phyloP scores from a whole-genome alignment of 2,797 vertebrate genomes.

The Helostoma temminkii region DNA sequence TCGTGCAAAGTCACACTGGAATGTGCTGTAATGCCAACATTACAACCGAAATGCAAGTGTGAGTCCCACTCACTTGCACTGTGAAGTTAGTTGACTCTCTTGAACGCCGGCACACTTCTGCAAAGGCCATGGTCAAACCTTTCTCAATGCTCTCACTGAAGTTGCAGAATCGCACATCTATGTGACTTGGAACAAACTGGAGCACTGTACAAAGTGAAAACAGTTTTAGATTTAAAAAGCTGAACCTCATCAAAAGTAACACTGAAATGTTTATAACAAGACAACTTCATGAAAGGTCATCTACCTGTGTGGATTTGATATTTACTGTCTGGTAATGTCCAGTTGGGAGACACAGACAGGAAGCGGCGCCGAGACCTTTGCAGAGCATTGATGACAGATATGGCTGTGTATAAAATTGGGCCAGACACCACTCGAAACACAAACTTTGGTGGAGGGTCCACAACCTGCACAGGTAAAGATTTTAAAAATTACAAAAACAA shows the following conservation, averaged over 20 bases:
- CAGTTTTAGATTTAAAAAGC: background rate
- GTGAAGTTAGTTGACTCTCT: slow-evolving; percentile 90
- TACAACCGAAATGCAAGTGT: slow-evolving; percentile 1
- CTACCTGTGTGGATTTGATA: slow-evolving; percentile 96
- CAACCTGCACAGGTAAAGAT: slow-evolving; percentile 82
- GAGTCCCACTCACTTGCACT: slow-evolving; percentile 87
- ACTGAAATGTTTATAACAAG: background rate
- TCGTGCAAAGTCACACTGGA: slow-evolving; percentile 16
- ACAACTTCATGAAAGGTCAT: slow-evolving; percentile 25
- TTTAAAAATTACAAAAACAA: background rate
- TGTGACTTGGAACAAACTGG: slow-evolving; percentile 93
- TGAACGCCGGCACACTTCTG: slow-evolving; percentile 88
- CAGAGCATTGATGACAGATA: slow-evolving; percentile 93
- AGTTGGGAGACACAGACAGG: slow-evolving; percentile 87
- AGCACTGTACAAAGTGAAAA: slow-evolving; percentile 84
- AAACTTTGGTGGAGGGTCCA: slow-evolving; percentile 89
- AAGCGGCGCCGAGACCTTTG: slow-evolving; percentile 85
- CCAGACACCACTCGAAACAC: slow-evolving; percentile 94
- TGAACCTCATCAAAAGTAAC: background rate
- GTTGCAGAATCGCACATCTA: slow-evolving; percentile 91
- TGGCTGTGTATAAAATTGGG: slow-evolving; percentile 92
- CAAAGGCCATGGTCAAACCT: slow-evolving; percentile 90
- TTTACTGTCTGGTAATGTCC: slow-evolving; percentile 85
- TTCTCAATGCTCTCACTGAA: slow-evolving; percentile 92
- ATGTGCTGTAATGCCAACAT: slow-evolving; percentile 23